phyloP scores from a whole-genome alignment of 2,888 invertebrate genomes.

The Malthinus flaveolus region DNA sequence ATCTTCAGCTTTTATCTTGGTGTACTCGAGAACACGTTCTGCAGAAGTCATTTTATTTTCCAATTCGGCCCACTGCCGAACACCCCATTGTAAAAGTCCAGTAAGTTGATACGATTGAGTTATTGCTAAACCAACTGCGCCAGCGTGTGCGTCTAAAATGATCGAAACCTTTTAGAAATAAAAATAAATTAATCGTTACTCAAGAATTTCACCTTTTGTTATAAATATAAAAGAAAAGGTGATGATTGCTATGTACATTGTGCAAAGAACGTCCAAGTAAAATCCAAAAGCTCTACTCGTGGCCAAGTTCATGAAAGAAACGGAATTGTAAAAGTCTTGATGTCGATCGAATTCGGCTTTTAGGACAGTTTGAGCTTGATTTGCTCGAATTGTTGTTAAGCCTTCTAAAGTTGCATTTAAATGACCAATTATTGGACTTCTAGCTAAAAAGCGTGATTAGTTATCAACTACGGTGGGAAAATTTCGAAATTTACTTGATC shows the following conservation, averaged over 20 bases:
- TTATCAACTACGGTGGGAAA: background rate
- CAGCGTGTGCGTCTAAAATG: conserved; percentile 61
- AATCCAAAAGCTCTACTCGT: conserved; percentile 37
- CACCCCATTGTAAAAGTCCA: conserved; percentile 66
- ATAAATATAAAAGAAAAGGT: conserved; percentile 16
- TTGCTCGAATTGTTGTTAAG: conserved; percentile 48
- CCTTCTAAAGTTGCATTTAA: conserved; percentile 51
- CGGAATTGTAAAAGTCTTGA: conserved; percentile 48
- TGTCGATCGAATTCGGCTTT: conserved; percentile 49
- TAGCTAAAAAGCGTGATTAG: conserved; percentile 36
- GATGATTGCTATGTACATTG: conserved; percentile 15
- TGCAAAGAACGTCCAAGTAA: conserved; percentile 11
- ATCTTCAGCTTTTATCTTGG: conserved; percentile 54
- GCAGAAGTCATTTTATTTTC: conserved; percentile 86
- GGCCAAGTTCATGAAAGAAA: conserved; percentile 44
- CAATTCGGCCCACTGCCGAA: conserved; percentile 84
- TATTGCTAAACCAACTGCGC: conserved; percentile 79
- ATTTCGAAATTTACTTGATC: conserved; percentile 58
- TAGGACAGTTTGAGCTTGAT: conserved; percentile 43
- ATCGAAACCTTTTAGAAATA: no score
- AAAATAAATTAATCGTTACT: no score
- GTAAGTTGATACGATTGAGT: conserved; percentile 80
- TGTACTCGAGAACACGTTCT: conserved; percentile 67
- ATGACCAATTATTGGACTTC: conserved; percentile 51
- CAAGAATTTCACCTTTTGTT: conserved; percentile 17